These are phyloP conservation scores for Zaprionus lachaisei DNA, from an alignment of 1,140 invertebrate genomes.

Conservation along the genomic window DNA sequence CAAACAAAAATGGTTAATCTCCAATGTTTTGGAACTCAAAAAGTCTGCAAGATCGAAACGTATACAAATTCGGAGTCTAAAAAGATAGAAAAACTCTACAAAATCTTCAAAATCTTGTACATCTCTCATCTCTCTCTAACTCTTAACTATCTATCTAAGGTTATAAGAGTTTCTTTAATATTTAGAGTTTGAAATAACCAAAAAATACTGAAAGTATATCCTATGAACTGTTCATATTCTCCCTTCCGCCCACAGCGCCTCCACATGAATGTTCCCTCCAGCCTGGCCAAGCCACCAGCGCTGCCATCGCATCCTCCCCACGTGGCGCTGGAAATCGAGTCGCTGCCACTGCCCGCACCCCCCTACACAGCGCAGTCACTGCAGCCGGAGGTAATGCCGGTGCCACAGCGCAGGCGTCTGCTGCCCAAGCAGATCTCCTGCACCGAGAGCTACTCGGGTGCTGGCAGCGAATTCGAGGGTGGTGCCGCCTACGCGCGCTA, in stretches of 20 bases:
- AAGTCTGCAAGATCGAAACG: too few species aligned
- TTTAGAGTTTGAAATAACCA: too few species aligned
- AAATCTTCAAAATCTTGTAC: too few species aligned
- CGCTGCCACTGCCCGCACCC: slow-evolving; percentile 33
- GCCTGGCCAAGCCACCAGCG: slow-evolving; percentile 50
- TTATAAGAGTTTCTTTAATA: too few species aligned
- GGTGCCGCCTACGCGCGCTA: slow-evolving; percentile 70
- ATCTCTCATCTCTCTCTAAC: too few species aligned
- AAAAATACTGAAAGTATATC: background rate
- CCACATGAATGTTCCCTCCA: slow-evolving; percentile 74
- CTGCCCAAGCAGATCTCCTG: slow-evolving; percentile 74
- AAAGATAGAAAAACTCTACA: too few species aligned
- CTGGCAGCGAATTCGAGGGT: slow-evolving; percentile 53
- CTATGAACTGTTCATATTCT: too few species aligned
- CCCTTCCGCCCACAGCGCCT: slow-evolving; percentile 47
- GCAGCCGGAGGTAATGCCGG: slow-evolving; percentile 21
- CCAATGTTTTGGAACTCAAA: too few species aligned
- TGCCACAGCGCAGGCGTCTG: slow-evolving; percentile 61
- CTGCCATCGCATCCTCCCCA: slow-evolving; percentile 28
- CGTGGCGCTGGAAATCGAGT: slow-evolving; percentile 42
- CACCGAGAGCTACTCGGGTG: slow-evolving; percentile 64
- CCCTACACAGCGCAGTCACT: background rate
- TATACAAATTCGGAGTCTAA: too few species aligned
- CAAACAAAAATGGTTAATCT: too few species aligned
- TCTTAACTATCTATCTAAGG: too few species aligned